Percentiles rank a stretch among this genome's conserved stretches.
Evolutionary conservation across 2,797 vertebrate genomes (phyloP).

Genomic region (Ceyx erithaca): DNA sequence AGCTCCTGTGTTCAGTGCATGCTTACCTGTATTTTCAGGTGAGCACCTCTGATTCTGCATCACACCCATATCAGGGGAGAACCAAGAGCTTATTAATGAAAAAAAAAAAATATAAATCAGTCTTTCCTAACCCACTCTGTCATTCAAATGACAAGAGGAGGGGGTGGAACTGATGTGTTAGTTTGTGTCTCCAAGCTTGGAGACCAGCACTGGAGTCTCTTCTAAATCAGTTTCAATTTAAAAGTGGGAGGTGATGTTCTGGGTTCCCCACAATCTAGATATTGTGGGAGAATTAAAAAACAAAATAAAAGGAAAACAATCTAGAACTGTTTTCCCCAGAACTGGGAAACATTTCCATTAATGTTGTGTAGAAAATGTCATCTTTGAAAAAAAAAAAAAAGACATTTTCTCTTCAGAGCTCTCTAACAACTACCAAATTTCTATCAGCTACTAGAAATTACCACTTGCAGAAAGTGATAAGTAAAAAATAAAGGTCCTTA

Average conservation of each 20-base stretch:
- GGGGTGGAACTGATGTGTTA: neutral
- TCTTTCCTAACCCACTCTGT: neutral
- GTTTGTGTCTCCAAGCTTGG: neutral
- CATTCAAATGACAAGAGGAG: neutral
- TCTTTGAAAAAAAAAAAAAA: neutral
- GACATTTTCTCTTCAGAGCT: neutral
- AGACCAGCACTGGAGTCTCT: neutral
- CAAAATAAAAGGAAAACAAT: neutral
- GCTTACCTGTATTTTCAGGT: neutral
- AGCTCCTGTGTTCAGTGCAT: neutral
- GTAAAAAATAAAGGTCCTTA: neutral
- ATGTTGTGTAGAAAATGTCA: neutral
- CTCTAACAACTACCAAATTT: neutral
- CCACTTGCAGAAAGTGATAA: neutral
- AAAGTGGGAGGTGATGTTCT: neutral
- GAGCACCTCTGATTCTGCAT: neutral
- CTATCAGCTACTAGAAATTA: neutral
- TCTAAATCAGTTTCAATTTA: neutral
- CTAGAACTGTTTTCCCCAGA: neutral
- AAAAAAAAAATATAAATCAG: neutral
- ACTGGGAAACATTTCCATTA: neutral
- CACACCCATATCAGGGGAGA: neutral
- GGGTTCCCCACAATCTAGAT: neutral
- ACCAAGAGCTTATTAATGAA: accelerated
- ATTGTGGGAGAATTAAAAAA: neutral